Conservation (phyloP, 1,140 invertebrate genomes). For the Eumaeus atala region DNA sequence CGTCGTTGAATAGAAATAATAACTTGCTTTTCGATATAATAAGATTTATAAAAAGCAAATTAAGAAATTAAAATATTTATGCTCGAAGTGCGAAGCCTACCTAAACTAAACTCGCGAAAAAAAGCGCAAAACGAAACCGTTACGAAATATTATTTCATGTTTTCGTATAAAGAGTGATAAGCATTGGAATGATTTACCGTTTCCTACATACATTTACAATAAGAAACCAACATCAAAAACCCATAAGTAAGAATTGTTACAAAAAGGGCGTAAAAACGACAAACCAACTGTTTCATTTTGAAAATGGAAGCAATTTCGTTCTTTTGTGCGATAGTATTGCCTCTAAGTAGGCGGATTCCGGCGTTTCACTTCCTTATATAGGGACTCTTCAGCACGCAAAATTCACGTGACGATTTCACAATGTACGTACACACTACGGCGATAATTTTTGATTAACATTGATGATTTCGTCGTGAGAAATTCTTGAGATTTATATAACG, state of each 20-base stretch:
- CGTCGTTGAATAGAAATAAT: too few relatives aligned
- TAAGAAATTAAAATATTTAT: too few relatives aligned
- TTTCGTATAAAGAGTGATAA: conserved; percentile 1
- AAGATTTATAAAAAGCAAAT: too few relatives aligned
- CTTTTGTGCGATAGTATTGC: conserved; percentile 52
- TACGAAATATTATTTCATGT: background rate
- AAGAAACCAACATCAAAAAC: conserved; percentile 7
- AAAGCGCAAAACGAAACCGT: background rate
- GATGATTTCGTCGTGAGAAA: too few relatives aligned
- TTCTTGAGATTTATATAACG: too few relatives aligned
- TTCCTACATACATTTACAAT: background rate
- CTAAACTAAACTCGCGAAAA: too few relatives aligned
- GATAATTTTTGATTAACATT: background rate
- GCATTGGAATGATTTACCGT: conserved; percentile 1
- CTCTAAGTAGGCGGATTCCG: conserved; percentile 42
- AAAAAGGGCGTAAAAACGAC: conserved; percentile 41
- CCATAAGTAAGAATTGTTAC: conserved; percentile 41
- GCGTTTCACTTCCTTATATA: conserved; percentile 26
- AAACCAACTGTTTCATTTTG: conserved; percentile 54
- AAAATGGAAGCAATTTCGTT: conserved; percentile 50
- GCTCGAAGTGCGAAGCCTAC: too few relatives aligned
- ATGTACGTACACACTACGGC: conserved; percentile 13
- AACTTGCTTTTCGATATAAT: too few relatives aligned
- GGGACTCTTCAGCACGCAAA: conserved; percentile 26
- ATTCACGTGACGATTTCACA: conserved; percentile 24